A percentile compares a stretch with the other conserved stretches of the same genome.
These are phyloP conservation scores for Gastrophysa polygoni DNA, from an alignment of 2,888 invertebrate genomes.

Conservation along the genomic window DNA sequence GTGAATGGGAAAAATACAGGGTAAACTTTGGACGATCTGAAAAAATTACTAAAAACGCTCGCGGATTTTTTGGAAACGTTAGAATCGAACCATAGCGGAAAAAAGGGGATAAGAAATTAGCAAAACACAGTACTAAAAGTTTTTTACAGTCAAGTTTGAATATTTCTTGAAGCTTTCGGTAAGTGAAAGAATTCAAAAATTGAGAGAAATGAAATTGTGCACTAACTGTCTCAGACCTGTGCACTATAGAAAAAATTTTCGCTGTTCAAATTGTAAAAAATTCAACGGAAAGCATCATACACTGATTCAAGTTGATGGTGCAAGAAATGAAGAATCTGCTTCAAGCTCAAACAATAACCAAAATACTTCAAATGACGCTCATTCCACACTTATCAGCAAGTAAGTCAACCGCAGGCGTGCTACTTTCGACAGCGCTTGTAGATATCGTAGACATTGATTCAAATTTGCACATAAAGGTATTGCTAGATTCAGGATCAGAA, in stretches of 20 bases:
- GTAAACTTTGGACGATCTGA: neutral
- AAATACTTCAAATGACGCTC: neutral
- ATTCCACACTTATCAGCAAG: neutral
- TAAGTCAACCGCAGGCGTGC: no score
- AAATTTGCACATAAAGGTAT: neutral
- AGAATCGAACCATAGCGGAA: neutral
- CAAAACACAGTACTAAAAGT: neutral
- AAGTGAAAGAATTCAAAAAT: conserved; percentile 2
- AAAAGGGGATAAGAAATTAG: neutral
- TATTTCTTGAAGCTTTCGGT: conserved; percentile 16
- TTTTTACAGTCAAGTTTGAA: conserved; percentile 3
- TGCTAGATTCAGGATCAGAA: no score
- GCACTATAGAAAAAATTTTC: conserved; percentile 11
- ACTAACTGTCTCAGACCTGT: conserved; percentile 4
- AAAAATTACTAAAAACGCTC: conserved; percentile 5
- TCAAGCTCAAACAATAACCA: no score
- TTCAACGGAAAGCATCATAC: neutral
- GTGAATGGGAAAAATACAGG: conserved; percentile 27
- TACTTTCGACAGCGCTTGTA: no score
- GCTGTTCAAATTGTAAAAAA: neutral
- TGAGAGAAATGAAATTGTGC: conserved; percentile 13
- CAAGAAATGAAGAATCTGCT: neutral
- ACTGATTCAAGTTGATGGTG: neutral
- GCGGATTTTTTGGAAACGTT: conserved; percentile 17
- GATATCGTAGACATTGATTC: neutral